Percentiles rank a stretch among this genome's conserved stretches.
These are phyloP conservation scores for Emydura subglobosa DNA, from an alignment of 2,113 vertebrate genomes.

Conservation along the genomic window DNA sequence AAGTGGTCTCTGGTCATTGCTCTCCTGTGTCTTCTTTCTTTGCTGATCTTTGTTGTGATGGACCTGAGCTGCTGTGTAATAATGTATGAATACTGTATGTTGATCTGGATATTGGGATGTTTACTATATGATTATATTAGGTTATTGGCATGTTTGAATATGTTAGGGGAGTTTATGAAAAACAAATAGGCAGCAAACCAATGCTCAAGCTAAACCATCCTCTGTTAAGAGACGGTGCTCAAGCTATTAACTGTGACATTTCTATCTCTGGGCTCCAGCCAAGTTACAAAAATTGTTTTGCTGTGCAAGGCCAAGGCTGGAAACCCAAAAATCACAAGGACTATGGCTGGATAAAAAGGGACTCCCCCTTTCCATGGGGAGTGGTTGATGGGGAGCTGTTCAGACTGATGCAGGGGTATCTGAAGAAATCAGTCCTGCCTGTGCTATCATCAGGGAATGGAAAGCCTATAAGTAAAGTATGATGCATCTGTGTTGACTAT, in stretches of 20 bases:
- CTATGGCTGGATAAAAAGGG: not conserved
- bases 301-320: accelerated
- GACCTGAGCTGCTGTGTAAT: not conserved
- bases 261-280: not conserved
- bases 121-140: not conserved
- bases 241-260: not conserved
- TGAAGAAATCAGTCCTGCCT: not conserved
- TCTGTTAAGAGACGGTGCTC: not conserved
- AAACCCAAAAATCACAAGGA: not conserved
- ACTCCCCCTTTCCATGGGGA: not conserved
- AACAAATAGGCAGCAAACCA: not conserved
- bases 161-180: not conserved
- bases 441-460: not conserved
- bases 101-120: not conserved
- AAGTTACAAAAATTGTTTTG: not conserved
- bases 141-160: not conserved
- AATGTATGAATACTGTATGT: not conserved
- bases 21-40: not conserved
- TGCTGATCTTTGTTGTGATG: not conserved
- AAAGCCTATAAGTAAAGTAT: not conserved
- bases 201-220: not conserved
- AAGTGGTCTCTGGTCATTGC: not conserved
- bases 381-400: not conserved
- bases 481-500: too few relatives aligned
- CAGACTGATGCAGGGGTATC: not conserved